Base-by-base conservation (phyloP, 2,888 invertebrate genomes). In the Bimastos eiseni region DNA sequence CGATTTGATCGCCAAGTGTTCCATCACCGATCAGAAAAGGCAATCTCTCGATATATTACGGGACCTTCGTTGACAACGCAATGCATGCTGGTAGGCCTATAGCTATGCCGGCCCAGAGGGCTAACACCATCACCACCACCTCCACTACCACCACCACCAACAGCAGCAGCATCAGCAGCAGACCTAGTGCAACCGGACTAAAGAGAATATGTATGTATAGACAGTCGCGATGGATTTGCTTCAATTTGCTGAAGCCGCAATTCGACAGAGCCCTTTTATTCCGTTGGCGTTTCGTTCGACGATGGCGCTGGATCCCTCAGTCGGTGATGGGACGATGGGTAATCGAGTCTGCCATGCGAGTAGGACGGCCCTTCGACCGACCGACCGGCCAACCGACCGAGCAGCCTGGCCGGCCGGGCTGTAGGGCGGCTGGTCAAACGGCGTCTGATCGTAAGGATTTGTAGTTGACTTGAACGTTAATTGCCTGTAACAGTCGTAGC, bases 321-420 rank as follows among this genome's bases (percentile, higher is more conserved):
- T n/a, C n/a, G n/a, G n/a, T n/a, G n/a, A n/a, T n/a, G n/a, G n/a
- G 70, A n/a, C n/a, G 70, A 70, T n/a, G 70, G 70, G 70, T 70
- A n/a, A 70, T 70, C 70, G 70, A n/a, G 70, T 70, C 70, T 70
- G n/a, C 70, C 70, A 70, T n/a, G 70, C 70, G 70, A 70, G n/a
- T 70, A 70, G 70, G 70, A 70, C 70, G 70, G 11, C 11, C 30
- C 30, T n/a, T n/a, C 8, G 70, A 49, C n/a, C 70, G 70, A 70
- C 70, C n/a, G 70, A 70, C 70, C 70, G 70, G n/a, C n/a, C n/a
- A 6, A 70, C 70, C 70, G 70, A 70, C n/a, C n/a, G 30, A 17
- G 19, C 70, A 11, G 70, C 2, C n/a, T n/a, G 70, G 70, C n/a
- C n/a, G 70, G n/a, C 8, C 55, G 4, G 70, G 2, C 11, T 8